A percentile compares a stretch with the other conserved stretches of the same genome.
These are phyloP conservation scores for Tuberolachnus salignus DNA, from an alignment of 2,888 invertebrate species.

Conservation along the genomic window DNA sequence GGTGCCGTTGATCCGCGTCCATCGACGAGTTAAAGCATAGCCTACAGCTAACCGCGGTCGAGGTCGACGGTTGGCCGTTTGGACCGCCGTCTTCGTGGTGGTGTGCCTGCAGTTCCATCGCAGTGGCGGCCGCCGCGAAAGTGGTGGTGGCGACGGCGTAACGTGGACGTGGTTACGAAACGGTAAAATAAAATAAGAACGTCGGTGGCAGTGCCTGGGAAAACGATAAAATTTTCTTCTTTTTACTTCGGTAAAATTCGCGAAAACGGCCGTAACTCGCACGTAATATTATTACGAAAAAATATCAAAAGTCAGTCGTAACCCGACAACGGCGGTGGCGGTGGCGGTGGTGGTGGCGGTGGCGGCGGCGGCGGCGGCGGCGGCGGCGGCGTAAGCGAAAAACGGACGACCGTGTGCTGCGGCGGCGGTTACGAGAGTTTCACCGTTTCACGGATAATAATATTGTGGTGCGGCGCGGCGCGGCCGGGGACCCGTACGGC, in stretches of 20 bases:
- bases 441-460: constrained; percentile 43
- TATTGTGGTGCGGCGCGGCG: constrained; percentile 32
- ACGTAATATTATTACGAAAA: too few relatives aligned
- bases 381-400: constrained; percentile 22
- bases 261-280: too few relatives aligned
- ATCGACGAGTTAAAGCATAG: constrained; percentile 19
- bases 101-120: background rate
- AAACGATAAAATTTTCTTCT: too few relatives aligned
- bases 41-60: constrained; percentile 12
- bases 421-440: constrained; percentile 42
- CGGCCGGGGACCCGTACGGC: constrained; percentile 25
- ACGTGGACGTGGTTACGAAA: too few relatives aligned
- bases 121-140: background rate
- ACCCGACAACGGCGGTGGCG: background rate
- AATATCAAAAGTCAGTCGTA: background rate
- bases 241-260: too few relatives aligned
- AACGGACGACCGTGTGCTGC: constrained; percentile 43
- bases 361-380: background rate
- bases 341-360: background rate
- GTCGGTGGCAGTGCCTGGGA: too few relatives aligned
- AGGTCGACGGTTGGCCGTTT: background rate
- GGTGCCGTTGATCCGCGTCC: constrained; percentile 2
- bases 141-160: too few relatives aligned
- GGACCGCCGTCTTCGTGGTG: background rate
- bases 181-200: too few relatives aligned